Conservation (phyloP, 2,113 vertebrate species). For the Elaphurus davidianus region DNA sequence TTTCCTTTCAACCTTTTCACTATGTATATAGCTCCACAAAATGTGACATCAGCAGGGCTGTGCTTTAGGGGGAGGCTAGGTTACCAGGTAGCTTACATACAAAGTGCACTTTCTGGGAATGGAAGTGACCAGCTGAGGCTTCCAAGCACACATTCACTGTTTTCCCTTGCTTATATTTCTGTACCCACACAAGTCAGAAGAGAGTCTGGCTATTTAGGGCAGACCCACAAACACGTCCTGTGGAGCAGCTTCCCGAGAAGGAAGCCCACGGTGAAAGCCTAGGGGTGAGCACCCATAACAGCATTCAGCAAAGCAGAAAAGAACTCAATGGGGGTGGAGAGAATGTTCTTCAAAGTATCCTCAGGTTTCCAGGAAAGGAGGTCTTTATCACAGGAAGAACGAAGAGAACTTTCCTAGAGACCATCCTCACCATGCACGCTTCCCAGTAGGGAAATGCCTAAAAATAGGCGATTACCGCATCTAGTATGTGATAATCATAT, state of each 20-base stretch:
- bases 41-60: background rate
- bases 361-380: background rate
- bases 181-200: background rate
- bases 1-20: background rate
- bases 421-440: background rate
- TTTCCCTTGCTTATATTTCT: background rate
- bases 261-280: background rate
- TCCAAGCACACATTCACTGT: background rate
- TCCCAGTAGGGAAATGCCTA: slow-evolving; percentile 39
- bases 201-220: background rate
- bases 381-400: background rate
- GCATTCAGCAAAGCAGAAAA: background rate
- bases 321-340: background rate
- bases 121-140: background rate
- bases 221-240: background rate
- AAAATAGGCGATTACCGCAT: slow-evolving; percentile 44
- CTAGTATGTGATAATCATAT: slow-evolving; percentile 15
- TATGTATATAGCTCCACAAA: background rate
- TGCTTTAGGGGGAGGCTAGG: background rate
- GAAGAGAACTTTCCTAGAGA: slow-evolving; percentile 22
- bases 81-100: background rate
- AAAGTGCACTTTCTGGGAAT: background rate
- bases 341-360: background rate
- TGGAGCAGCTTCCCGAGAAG: background rate
- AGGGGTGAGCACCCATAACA: background rate